Evolutionary conservation across 1,140 invertebrate genomes (phyloP).

Genomic region (Eriocheir sinensis): DNA sequence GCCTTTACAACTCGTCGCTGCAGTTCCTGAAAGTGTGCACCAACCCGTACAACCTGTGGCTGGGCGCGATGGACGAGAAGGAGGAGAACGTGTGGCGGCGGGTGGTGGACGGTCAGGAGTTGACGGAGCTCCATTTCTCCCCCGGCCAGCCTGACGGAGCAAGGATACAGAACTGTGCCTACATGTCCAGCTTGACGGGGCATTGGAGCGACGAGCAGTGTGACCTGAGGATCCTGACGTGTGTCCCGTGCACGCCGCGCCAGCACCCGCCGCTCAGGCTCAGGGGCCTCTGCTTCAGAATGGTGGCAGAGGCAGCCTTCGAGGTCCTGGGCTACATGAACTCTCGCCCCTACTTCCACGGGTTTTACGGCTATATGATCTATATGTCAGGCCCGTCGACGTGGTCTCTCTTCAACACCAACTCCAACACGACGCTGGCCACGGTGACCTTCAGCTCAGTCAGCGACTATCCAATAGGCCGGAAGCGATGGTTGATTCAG

Average conservation of each 20-base stretch:
- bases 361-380: conserved; percentile 62
- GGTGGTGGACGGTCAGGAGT: not conserved
- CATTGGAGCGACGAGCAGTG: conserved; percentile 64
- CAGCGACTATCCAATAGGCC: conserved; percentile 56
- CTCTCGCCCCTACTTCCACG: conserved; percentile 67
- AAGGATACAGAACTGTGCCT: conserved; percentile 60
- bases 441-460: not conserved
- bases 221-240: conserved; percentile 35
- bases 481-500: conserved; percentile 36
- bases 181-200: conserved; percentile 54
- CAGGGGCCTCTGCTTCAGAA: conserved; percentile 67
- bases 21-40: conserved; percentile 64
- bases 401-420: conserved; percentile 55
- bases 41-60: conserved; percentile 51
- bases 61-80: conserved; percentile 41
- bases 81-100: conserved; percentile 56
- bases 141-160: conserved; percentile 52
- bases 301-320: conserved; percentile 52
- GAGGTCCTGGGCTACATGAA: conserved; percentile 69
- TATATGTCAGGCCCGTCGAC: conserved; percentile 19
- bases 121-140: conserved; percentile 33
- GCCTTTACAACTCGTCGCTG: conserved; percentile 40
- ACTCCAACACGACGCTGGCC: conserved; percentile 56
- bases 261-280: conserved; percentile 51
- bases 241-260: conserved; percentile 27